Conservation (phyloP, 1,140 invertebrate genomes). For the Penaeus japonicus region DNA sequence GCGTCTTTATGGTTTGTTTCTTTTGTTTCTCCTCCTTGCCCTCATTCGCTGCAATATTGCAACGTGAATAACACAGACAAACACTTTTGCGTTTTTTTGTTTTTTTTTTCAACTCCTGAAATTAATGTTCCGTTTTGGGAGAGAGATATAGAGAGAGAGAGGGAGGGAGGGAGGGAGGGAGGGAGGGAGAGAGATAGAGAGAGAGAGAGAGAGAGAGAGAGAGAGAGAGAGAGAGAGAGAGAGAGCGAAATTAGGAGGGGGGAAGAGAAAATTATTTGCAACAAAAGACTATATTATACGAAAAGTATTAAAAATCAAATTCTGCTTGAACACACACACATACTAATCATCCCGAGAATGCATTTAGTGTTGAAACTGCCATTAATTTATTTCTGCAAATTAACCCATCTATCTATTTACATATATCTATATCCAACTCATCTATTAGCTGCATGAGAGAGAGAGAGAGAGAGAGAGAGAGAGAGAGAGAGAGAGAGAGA, state of each 20-base stretch:
- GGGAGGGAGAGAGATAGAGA: background rate
- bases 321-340: too few relatives aligned
- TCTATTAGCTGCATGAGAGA: background rate
- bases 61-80: too few relatives aligned
- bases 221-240: background rate
- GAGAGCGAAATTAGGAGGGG: background rate
- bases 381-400: too few relatives aligned
- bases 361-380: too few relatives aligned
- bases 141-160: conserved; percentile 30
- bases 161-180: background rate
- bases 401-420: too few relatives aligned
- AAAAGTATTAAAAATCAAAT: too few relatives aligned
- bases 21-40: too few relatives aligned
- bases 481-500: conserved; percentile 32
- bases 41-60: too few relatives aligned
- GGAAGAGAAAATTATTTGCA: background rate
- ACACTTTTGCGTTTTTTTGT: background rate
- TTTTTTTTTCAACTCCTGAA: background rate
- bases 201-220: conserved; percentile 28
- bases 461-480: background rate
- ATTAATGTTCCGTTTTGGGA: background rate
- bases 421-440: too few relatives aligned
- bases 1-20: too few relatives aligned
- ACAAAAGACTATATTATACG: too few relatives aligned
- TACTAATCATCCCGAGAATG: too few relatives aligned